These are phyloP conservation scores for Apteryx owenii DNA, from an alignment of 2,113 vertebrate genomes.

Conservation along the genomic window DNA sequence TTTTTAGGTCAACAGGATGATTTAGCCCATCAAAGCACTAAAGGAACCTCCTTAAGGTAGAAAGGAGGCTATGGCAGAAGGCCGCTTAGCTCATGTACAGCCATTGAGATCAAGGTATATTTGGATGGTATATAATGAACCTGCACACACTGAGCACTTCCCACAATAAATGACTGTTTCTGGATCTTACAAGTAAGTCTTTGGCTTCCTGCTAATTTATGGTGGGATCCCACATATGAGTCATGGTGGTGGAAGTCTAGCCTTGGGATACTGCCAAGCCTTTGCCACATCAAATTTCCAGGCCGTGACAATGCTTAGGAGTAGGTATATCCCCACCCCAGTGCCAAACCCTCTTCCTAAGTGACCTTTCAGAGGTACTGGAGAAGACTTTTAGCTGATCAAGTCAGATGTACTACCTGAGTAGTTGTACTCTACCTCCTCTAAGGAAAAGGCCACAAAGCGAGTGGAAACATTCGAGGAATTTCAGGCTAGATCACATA, in stretches of 20 bases:
- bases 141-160: too few species aligned
- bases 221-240: too few species aligned
- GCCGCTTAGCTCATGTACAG: too few species aligned
- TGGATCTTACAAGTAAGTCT: too few species aligned
- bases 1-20: background rate
- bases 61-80: too few species aligned
- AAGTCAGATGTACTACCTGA: background rate
- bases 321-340: background rate
- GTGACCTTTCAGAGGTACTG: background rate
- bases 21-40: background rate
- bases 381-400: background rate
- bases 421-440: background rate
- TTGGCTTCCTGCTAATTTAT: too few species aligned
- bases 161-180: too few species aligned
- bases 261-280: too few species aligned
- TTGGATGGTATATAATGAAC: too few species aligned
- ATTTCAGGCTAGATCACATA: background rate
- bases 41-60: background rate
- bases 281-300: background rate
- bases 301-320: background rate
- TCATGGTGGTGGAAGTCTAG: too few species aligned
- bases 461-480: background rate
- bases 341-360: background rate
- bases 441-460: background rate
- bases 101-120: too few species aligned